A percentile compares a stretch with the other conserved stretches of the same genome.
Conservation (phyloP, 2,797 vertebrate species). For the Strix occidentalis region DNA sequence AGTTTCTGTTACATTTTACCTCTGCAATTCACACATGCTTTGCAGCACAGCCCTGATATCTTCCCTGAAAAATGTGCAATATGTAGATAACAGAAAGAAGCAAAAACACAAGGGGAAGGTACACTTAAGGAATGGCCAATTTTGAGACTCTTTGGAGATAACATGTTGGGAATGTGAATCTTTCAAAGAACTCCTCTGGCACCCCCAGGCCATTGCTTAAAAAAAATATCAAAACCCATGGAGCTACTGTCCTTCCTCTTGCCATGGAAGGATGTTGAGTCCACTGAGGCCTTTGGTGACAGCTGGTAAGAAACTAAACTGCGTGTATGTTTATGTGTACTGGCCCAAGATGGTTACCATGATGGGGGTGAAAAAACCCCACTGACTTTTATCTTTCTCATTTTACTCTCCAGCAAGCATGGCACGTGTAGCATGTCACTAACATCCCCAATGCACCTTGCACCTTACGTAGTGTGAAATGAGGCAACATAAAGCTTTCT, state of each 20-base stretch:
- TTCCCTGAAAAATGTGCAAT: neutral
- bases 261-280: neutral
- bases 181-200: neutral
- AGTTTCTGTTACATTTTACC: neutral
- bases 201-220: accelerated
- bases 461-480: accelerated
- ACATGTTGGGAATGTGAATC: neutral
- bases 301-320: neutral
- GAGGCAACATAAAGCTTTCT: neutral
- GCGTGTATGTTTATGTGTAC: accelerated
- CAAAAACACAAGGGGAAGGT: neutral
- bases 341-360: accelerated
- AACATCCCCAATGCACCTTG: neutral
- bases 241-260: neutral
- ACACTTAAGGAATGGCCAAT: neutral
- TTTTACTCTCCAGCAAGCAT: neutral
- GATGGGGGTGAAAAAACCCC: neutral
- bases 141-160: neutral
- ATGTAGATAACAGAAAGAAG: neutral
- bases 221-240: accelerated
- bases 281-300: neutral
- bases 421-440: neutral
- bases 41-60: neutral
- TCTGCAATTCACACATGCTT: neutral
- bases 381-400: neutral